Base-by-base conservation (phyloP, 2,888 invertebrate genomes). In the Brachynemurus nebulosus region DNA sequence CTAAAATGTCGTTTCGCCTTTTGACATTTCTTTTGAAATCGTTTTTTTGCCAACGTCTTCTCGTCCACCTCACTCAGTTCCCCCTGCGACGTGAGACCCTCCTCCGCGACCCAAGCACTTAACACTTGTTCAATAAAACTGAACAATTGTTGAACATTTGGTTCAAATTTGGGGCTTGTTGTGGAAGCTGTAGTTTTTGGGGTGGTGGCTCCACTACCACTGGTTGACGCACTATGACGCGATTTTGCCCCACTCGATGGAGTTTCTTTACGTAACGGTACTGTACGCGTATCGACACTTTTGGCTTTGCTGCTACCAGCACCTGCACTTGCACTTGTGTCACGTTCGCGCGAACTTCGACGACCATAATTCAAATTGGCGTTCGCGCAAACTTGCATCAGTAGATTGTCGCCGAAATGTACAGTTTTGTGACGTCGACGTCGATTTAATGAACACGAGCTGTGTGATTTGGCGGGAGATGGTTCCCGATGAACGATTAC, bases 91-190 rank as follows among this genome's bases (percentile, higher is more conserved):
- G 80, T 75, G 39, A 80, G 71, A 7, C 80, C 80, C 53, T 78
- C 78, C 54, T 77, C 77, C 47, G 80, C 80, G 18, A 81, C 80
- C 83, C 84, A 83, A 40, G 83, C 80, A 59, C 83, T 83, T 50
- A 85, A 63, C 43, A 84, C 84, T 52, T 78, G 77, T 62, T 84
- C 84, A 53, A 85, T 83, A 59, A 85, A 85, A 64, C 81, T 82
- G 64, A 84, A 85, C 55, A 85, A 68, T 65, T 83, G 80, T 63
- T 84, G 83, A 40, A 84, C 83, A 63, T 83, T 82, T 42, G 81
- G 79, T 62, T 81, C 79, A 70, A 80, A 66, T 62, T 63, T 73
- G 64, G 63, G n/a, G 16, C 17, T 40, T 27, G n/a, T n/a, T n/a
- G n/a, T n/a, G n/a, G n/a, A n/a, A n/a, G n/a, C n/a, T n/a, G n/a